A percentile compares a stretch with the other conserved stretches of the same genome.
These are phyloP conservation scores for Ips nitidus DNA, from an alignment of 1,140 invertebrate species.

Conservation along the genomic window DNA sequence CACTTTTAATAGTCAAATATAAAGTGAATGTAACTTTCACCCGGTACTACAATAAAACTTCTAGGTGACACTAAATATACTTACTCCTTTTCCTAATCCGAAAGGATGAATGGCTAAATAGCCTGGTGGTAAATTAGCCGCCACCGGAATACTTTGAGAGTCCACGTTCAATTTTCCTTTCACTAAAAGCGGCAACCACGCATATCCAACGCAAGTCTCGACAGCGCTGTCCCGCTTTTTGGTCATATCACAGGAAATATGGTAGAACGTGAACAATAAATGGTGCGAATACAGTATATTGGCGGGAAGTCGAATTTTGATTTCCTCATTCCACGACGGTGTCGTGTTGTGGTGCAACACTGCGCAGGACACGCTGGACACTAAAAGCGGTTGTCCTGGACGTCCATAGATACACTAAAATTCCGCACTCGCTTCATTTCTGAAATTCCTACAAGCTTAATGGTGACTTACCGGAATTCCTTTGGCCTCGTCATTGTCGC, in stretches of 20 bases:
- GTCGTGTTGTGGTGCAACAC: constrained; percentile 80
- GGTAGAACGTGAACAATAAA: constrained; percentile 85
- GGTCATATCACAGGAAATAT: constrained; percentile 83
- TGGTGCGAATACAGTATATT: constrained; percentile 78
- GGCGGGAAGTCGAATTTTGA: constrained; percentile 83
- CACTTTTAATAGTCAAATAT: no score
- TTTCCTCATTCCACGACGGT: constrained; percentile 84
- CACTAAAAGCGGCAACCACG: constrained; percentile 83
- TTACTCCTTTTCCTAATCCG: constrained; percentile 86
- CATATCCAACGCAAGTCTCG: constrained; percentile 87
- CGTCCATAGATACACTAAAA: constrained; percentile 73
- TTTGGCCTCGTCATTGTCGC: constrained; percentile 69
- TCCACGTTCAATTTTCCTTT: constrained; percentile 82
- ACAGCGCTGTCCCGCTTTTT: constrained; percentile 79
- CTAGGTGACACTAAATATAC: constrained; percentile 40
- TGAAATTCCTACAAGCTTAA: no score
- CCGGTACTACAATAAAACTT: no score
- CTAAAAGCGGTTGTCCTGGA: constrained; percentile 65
- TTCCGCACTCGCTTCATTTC: background rate
- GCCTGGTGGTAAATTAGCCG: constrained; percentile 79
- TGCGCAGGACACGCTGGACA: constrained; percentile 65
- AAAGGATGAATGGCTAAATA: constrained; percentile 88
- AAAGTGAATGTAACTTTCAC: no score
- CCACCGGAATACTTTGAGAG: constrained; percentile 78
- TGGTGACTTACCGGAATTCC: constrained; percentile 63